phyloP scores from a whole-genome alignment of 2,113 vertebrate genomes.

The Enhydra lutris region DNA sequence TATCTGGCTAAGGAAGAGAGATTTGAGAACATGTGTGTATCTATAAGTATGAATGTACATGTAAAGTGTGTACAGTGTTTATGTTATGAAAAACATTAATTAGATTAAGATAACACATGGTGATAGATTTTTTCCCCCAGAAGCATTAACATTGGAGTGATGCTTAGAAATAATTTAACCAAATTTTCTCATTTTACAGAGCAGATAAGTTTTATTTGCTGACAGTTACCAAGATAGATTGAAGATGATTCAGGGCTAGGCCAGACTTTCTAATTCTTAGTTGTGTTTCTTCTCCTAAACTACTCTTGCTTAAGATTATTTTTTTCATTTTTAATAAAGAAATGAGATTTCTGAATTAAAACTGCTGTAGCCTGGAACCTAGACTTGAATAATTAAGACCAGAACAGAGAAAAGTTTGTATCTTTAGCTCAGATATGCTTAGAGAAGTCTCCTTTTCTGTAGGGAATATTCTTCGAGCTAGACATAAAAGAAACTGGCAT shows the following conservation, averaged over 20 bases:
- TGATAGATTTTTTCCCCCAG: background rate
- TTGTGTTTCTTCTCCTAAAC: background rate
- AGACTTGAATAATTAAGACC: background rate
- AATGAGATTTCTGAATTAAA: conserved; percentile 39
- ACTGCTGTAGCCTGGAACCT: background rate
- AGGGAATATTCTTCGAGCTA: conserved; percentile 55
- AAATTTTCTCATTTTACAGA: background rate
- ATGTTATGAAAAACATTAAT: background rate
- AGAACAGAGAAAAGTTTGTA: conserved; percentile 33
- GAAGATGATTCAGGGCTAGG: background rate
- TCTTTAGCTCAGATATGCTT: conserved; percentile 61
- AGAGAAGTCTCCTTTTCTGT: conserved; percentile 52
- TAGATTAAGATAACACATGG: background rate
- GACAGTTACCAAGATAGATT: background rate
- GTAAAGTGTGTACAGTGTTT: background rate
- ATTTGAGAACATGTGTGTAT: background rate
- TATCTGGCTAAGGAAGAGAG: background rate
- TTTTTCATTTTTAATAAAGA: background rate
- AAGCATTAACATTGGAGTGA: background rate
- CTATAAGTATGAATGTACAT: background rate
- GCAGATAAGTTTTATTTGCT: background rate
- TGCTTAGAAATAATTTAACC: background rate
- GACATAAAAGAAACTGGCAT: conserved; percentile 38
- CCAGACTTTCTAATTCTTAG: background rate
- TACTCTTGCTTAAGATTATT: background rate